These are phyloP conservation scores for Sebastolobus alascanus DNA, from an alignment of 2,797 vertebrate species.

Conservation along the genomic window DNA sequence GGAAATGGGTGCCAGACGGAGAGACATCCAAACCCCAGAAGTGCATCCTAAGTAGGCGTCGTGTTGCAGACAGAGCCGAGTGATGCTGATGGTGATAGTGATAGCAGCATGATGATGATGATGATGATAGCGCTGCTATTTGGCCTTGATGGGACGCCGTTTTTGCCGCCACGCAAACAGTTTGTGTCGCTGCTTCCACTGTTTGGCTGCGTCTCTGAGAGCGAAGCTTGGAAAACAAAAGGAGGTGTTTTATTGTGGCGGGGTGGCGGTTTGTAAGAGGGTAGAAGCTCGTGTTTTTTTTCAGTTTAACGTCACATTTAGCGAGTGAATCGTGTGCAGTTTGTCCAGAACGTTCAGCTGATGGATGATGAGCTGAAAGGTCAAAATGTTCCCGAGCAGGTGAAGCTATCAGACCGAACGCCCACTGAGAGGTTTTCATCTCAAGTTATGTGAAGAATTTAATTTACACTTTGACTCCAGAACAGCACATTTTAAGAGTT, in stretches of 20 bases:
- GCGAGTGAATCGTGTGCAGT: neutral
- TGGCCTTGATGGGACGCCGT: conserved; percentile 57
- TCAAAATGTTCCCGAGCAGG: conserved; percentile 19
- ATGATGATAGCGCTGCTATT: conserved; percentile 65
- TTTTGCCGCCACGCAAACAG: conserved; percentile 55
- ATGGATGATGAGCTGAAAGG: conserved; percentile 2
- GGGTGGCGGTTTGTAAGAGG: neutral
- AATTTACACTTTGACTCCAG: conserved; percentile 1
- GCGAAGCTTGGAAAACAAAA: conserved; percentile 62
- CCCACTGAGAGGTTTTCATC: neutral
- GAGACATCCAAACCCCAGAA: conserved; percentile 66
- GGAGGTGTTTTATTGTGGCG: conserved; percentile 35
- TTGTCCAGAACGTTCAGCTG: conserved; percentile 4
- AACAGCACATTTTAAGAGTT: neutral
- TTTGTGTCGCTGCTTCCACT: conserved; percentile 51
- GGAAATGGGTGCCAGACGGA: conserved; percentile 68
- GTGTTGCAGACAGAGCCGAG: conserved; percentile 42
- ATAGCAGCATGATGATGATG: conserved; percentile 43
- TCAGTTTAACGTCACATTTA: conserved; percentile 21
- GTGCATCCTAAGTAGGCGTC: conserved; percentile 71
- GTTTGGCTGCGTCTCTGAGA: conserved; percentile 38
- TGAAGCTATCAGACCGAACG: neutral
- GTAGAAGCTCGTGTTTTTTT: neutral
- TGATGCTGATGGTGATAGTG: conserved; percentile 28
- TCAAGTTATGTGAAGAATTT: neutral